Evolutionary conservation across 2,797 vertebrate species (phyloP), one percentile per base, ranked within the genome.

Genomic region (Siniperca undulata): DNA sequence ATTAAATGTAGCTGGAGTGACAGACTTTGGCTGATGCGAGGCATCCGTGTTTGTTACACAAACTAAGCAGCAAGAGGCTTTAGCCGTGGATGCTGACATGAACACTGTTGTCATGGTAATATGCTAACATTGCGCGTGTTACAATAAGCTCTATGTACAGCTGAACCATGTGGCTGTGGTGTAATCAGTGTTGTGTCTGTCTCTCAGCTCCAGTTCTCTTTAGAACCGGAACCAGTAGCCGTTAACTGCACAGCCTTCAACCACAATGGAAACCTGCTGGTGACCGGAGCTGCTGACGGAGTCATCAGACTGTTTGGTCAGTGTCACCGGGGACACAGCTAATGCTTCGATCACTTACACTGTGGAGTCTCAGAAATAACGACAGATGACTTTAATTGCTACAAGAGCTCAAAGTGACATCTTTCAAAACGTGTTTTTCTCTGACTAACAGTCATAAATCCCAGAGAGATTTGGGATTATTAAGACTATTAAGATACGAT

Each of bases 231-330:
- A n/a, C 97, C 99, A 2, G 97, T 99, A 34, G 98, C 99, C 68
- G 92, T 99, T 81, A 99, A 99, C 94, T 99, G 98, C 93, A 98
- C 97, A 0, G 97, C 98, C 27, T 99, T 99, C 93, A 99, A 99
- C 86, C 99, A 99, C 95, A 99, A 99, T 0, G 98, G 98, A 12
- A 99, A 99, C 95, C 94, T 99, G 84, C 95, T 99, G 88, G 98
- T 99, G 84, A 99, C 98, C 0, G 98, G 99, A 64, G 98, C 98
- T 0, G 98, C 98, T 0, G 99, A 99, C 0, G 98, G 99, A 0
- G 91, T 98, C 72, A 98, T 99, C 89, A 93, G 98, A 53, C 96
- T 99, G 74, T 99, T 99, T 36, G 98, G 98, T 99, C 91, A 0
- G 95, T 73, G 13, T 77, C 20, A 20, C 40, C 9, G 65, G 1